A percentile compares a stretch with the other conserved stretches of the same genome.
phyloP scores from a whole-genome alignment of 2,797 vertebrate species.

The Liparis tanakae region DNA sequence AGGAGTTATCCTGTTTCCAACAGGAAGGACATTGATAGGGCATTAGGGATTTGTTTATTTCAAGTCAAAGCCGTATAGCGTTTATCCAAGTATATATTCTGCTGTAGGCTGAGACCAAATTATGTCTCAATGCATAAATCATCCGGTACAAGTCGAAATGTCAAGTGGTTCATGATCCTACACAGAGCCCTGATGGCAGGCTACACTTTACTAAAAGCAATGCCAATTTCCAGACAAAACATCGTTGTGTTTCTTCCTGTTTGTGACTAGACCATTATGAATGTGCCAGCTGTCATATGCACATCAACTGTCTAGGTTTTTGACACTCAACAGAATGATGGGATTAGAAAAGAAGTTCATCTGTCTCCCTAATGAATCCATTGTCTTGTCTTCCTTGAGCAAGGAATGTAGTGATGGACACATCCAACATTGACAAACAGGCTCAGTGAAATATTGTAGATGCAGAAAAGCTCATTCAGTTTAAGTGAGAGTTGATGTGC shows the following conservation, averaged over 20 bases:
- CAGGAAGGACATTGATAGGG: slow-evolving; percentile 84
- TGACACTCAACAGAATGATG: slow-evolving; percentile 75
- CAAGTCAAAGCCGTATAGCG: slow-evolving; percentile 77
- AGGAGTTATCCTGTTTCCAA: slow-evolving; percentile 80
- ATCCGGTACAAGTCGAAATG: slow-evolving; percentile 75
- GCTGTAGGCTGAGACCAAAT: slow-evolving; percentile 78
- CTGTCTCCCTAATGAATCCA: slow-evolving; percentile 81
- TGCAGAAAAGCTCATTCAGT: slow-evolving; percentile 73
- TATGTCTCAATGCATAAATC: slow-evolving; percentile 82
- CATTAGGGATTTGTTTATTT: slow-evolving; percentile 86
- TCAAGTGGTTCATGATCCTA: slow-evolving; percentile 74
- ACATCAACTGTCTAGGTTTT: slow-evolving; percentile 77
- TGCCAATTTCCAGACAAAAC: slow-evolving; percentile 68
- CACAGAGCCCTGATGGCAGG: slow-evolving; percentile 69
- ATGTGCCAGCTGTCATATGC: slow-evolving; percentile 81
- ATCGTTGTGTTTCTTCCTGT: slow-evolving; percentile 65
- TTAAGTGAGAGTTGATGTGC: slow-evolving; percentile 81
- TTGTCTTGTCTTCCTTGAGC: slow-evolving; percentile 79
- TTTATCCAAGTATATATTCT: slow-evolving; percentile 80
- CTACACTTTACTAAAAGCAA: slow-evolving; percentile 67
- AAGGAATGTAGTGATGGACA: slow-evolving; percentile 74
- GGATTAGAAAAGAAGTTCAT: slow-evolving; percentile 82
- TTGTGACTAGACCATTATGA: slow-evolving; percentile 74
- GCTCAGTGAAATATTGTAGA: slow-evolving; percentile 69
- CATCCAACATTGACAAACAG: slow-evolving; percentile 72